Conservation (phyloP, 2,797 vertebrate genomes). For the Pseudochirops corinnae region DNA sequence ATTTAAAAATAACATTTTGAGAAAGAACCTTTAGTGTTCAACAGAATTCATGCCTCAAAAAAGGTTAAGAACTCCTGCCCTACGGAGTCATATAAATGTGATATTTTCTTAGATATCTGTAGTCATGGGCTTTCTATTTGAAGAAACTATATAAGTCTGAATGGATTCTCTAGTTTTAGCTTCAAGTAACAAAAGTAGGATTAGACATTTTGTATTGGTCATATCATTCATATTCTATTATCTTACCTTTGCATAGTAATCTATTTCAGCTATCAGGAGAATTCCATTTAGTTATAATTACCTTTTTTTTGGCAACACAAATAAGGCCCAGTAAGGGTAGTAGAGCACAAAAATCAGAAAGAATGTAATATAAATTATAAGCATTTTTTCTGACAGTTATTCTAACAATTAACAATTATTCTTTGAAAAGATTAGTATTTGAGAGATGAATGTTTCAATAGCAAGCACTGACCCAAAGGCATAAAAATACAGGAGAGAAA, state of each 20-base stretch:
- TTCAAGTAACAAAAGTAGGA: slow-evolving; percentile 33
- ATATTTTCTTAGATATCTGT: slow-evolving; percentile 1
- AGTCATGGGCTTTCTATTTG: not conserved
- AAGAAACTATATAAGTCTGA: not conserved
- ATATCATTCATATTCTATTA: slow-evolving; percentile 62
- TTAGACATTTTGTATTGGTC: slow-evolving; percentile 60
- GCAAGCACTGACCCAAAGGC: slow-evolving; percentile 52
- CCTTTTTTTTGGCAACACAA: not conserved
- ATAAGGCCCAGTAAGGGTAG: not conserved
- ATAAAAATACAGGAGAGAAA: slow-evolving; percentile 39
- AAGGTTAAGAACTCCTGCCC: not conserved
- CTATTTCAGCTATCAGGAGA: slow-evolving; percentile 9
- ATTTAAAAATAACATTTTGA: not conserved
- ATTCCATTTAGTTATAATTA: slow-evolving; percentile 1
- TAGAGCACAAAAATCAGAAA: slow-evolving; percentile 20
- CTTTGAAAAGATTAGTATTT: slow-evolving; percentile 56
- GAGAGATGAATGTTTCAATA: slow-evolving; percentile 47
- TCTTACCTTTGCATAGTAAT: slow-evolving; percentile 15
- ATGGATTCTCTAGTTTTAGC: not conserved
- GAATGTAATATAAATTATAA: slow-evolving; percentile 13
- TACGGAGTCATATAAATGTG: slow-evolving; percentile 42
- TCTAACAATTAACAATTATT: slow-evolving; percentile 27
- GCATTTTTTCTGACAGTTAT: slow-evolving; percentile 18
- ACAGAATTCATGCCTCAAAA: not conserved
- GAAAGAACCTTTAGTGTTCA: not conserved